Evolutionary conservation across 2,888 invertebrate genomes (phyloP).

Genomic region (Apamea sordens): DNA sequence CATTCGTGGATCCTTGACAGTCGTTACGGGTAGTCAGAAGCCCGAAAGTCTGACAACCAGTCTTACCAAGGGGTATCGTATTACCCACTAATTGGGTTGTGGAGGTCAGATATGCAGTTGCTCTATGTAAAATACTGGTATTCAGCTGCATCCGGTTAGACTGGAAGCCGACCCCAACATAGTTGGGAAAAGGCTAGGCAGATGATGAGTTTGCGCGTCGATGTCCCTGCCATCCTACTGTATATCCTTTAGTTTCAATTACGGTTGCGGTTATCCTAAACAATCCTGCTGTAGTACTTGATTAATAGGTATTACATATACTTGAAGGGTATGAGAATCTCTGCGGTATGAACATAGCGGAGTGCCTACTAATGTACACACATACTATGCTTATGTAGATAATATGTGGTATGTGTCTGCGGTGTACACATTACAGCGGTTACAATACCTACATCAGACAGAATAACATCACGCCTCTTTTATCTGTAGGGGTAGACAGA

Average conservation of each 20-base stretch:
- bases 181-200: too few species aligned
- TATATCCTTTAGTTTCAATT: not conserved
- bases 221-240: too few species aligned
- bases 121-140: too few species aligned
- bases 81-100: too few species aligned
- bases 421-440: constrained; percentile 26
- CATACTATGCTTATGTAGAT: not conserved
- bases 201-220: too few species aligned
- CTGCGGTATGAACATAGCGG: constrained; percentile 9
- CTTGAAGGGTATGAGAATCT: constrained; percentile 4
- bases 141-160: too few species aligned
- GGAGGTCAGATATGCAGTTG: too few species aligned
- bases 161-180: too few species aligned
- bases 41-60: too few species aligned
- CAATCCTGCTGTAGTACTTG: not conserved
- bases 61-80: too few species aligned
- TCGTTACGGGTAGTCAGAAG: too few species aligned
- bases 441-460: not conserved
- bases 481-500: not conserved
- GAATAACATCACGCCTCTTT: not conserved
- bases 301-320: constrained; percentile 19
- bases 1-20: too few species aligned
- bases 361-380: constrained; percentile 5
- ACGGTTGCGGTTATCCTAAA: constrained; percentile 1
- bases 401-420: constrained; percentile 13